These are phyloP conservation scores for Digitonthophagus gazella DNA, from an alignment of 2,888 invertebrate genomes.

Conservation along the genomic window DNA sequence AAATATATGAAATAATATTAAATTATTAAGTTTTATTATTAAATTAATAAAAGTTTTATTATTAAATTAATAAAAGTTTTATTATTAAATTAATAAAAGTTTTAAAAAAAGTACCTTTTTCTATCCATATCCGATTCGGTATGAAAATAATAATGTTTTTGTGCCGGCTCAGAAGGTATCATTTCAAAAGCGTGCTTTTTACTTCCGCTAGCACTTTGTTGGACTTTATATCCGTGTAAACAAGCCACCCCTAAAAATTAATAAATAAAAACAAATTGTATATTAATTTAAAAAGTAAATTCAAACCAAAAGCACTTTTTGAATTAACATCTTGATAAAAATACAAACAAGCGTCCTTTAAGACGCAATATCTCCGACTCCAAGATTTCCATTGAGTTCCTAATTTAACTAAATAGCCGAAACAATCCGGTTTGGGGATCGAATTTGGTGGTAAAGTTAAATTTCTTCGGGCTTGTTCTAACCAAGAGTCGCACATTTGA, in stretches of 20 bases:
- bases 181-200: conserved; percentile 91
- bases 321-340: conserved; percentile 89
- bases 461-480: conserved; percentile 75
- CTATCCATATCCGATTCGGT: conserved; percentile 94
- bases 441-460: conserved; percentile 77
- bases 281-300: background rate
- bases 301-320: conserved; percentile 79
- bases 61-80: too few relatives aligned
- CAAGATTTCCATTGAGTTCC: conserved; percentile 85
- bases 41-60: too few relatives aligned
- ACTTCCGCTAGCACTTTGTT: conserved; percentile 78
- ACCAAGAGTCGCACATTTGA: conserved; percentile 59
- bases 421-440: conserved; percentile 84
- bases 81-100: conserved; percentile 4
- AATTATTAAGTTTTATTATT: too few relatives aligned
- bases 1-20: too few relatives aligned
- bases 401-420: conserved; percentile 87
- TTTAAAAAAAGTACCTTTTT: conserved; percentile 66
- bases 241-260: conserved; percentile 76
- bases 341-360: conserved; percentile 93
- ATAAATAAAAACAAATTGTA: background rate
- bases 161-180: conserved; percentile 81
- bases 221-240: conserved; percentile 90
- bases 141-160: conserved; percentile 88
- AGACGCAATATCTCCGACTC: conserved; percentile 89